phyloP scores from a whole-genome alignment of 2,113 vertebrate species.

The Willisornis vidua region DNA sequence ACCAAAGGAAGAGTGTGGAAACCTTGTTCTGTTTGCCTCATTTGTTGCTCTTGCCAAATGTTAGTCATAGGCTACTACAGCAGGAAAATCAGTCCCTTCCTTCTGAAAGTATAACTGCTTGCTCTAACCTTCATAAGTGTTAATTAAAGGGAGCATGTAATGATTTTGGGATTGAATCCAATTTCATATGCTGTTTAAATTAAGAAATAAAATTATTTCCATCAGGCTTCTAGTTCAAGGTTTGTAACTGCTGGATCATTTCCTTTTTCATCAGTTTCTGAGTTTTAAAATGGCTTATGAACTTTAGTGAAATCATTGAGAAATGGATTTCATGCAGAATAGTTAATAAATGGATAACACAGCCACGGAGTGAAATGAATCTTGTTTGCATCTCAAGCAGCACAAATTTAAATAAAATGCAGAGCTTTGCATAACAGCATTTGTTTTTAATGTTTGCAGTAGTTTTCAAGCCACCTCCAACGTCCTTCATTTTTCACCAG shows the following conservation, averaged over 20 bases:
- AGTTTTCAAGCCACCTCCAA: slow-evolving; percentile 11
- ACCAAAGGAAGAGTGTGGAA: background rate
- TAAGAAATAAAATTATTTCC: slow-evolving; percentile 63
- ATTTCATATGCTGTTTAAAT: slow-evolving; percentile 59
- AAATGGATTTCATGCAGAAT: slow-evolving; percentile 57
- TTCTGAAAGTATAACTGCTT: background rate
- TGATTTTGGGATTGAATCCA: slow-evolving; percentile 55
- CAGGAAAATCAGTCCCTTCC: background rate
- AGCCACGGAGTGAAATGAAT: slow-evolving; percentile 33
- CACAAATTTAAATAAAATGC: slow-evolving; percentile 56
- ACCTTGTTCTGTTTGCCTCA: background rate
- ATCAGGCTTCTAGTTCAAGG: slow-evolving; percentile 44
- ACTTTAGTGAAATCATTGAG: slow-evolving; percentile 59
- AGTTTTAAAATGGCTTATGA: slow-evolving; percentile 60
- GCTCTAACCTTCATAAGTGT: slow-evolving; percentile 34
- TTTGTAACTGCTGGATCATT: slow-evolving; percentile 62
- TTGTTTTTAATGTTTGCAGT: background rate
- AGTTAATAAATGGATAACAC: slow-evolving; percentile 56
- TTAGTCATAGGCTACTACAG: background rate
- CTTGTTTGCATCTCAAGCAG: slow-evolving; percentile 65
- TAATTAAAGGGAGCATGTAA: slow-evolving; percentile 57
- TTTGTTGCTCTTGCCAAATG: background rate
- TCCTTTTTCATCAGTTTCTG: slow-evolving; percentile 57
- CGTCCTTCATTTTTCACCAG: slow-evolving; percentile 49
- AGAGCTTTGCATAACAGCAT: slow-evolving; percentile 24